Base-by-base conservation (phyloP, 1,140 invertebrate genomes). In the Alviniconcha marisindica region DNA sequence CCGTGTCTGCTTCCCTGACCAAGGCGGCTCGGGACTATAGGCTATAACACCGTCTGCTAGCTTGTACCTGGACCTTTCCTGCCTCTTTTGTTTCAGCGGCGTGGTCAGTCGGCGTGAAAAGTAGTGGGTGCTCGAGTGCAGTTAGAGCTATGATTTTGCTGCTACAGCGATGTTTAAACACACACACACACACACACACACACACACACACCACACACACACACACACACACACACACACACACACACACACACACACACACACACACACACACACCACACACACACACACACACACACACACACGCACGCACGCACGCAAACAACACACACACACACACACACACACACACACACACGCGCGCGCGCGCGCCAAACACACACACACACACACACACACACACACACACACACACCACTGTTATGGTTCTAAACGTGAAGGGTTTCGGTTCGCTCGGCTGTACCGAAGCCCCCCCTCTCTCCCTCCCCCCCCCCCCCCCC, bases 321-420 rank as follows among this genome's bases (percentile, higher is more conserved):
- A n/a, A n/a, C n/a, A n/a, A 56, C 54, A 56, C 54, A 56, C 54
- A 56, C 54, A 56, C 54, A 56, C 54, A 56, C 21, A 21, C 54
- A 56, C 54, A 21, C 54, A 56, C 54, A 56, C 54, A 56, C 54
- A 56, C 21, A 56, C 54, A 56, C 54, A 21, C 54, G 28, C 54
- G 28, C 54, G 28, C 1, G 28, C 12, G 54, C 54, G 2, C 54
- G 54, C 21, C 21, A 18, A n/a, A n/a, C n/a, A n/a, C n/a, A 24
- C 21, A 60, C 4, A 5, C 21, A 24, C 54, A 5, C 1, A 60
- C 54, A 24, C 54, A 2, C 54, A n/a, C n/a, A n/a, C n/a, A n/a
- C n/a, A n/a, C n/a, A n/a, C n/a, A n/a, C n/a, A n/a, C n/a, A n/a
- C n/a, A n/a, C n/a, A n/a, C n/a, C n/a, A n/a, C n/a, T n/a, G n/a